Conservation (phyloP, 30 jellyfish, hydroid and myxozoan species). For the Hydractinia symbiolongicarpus region DNA sequence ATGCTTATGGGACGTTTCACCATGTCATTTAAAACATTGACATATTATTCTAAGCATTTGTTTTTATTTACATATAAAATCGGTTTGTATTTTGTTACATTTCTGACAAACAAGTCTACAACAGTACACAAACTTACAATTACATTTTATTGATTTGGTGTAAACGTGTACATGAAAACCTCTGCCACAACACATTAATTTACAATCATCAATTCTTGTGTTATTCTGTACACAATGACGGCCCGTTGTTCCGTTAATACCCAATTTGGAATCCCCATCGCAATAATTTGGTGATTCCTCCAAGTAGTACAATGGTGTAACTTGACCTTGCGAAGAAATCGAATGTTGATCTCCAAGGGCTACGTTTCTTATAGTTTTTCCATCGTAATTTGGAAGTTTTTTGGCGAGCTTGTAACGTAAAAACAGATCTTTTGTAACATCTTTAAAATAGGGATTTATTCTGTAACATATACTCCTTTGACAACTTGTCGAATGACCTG, state of each 20-base stretch:
- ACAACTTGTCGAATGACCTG: constrained; percentile 7
- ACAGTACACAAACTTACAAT: constrained; percentile 6
- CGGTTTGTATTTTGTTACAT: not conserved
- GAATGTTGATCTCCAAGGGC: not conserved
- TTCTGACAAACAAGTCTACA: not conserved
- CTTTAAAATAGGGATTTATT: constrained; percentile 1
- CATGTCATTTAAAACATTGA: no score
- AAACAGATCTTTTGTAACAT: not conserved
- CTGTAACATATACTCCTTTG: not conserved
- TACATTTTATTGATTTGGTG: not conserved
- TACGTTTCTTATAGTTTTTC: not conserved
- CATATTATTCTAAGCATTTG: no score
- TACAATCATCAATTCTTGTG: not conserved
- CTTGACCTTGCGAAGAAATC: not conserved
- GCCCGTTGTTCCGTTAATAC: not conserved
- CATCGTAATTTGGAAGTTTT: not conserved
- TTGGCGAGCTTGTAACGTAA: not conserved
- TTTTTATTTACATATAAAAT: not conserved
- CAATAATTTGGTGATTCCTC: not conserved
- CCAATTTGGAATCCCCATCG: not conserved
- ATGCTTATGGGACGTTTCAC: no score
- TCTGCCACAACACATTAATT: constrained; percentile 1
- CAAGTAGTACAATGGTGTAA: not conserved
- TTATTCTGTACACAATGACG: constrained; percentile 13
- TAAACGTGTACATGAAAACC: not conserved